phyloP scores from a whole-genome alignment of 2,888 invertebrate genomes.

The Apamea sordens region DNA sequence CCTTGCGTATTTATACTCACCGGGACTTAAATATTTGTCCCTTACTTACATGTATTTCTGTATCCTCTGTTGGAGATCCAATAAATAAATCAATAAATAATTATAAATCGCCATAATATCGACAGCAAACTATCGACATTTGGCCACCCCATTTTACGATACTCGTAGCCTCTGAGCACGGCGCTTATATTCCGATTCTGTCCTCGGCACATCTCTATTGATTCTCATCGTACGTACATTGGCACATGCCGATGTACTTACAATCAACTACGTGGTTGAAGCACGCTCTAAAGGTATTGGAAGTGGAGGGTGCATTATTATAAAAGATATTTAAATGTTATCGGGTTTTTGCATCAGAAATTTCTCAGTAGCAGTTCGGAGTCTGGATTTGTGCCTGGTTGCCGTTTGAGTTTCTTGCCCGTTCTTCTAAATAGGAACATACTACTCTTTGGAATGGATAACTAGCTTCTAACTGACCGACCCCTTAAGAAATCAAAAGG shows the following conservation, averaged over 20 bases:
- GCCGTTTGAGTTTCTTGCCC: not conserved
- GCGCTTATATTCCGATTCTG: constrained; percentile 62
- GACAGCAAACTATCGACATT: constrained; percentile 28
- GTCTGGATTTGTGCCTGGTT: not conserved
- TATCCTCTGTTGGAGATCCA: too few species aligned
- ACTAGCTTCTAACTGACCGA: not conserved
- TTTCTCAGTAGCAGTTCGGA: not conserved
- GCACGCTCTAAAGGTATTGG: constrained; percentile 9
- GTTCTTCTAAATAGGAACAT: not conserved
- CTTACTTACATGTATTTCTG: not conserved
- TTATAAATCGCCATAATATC: not conserved
- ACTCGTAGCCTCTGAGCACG: constrained; percentile 31
- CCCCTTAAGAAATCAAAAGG: too few species aligned
- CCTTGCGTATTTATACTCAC: not conserved
- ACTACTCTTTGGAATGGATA: not conserved
- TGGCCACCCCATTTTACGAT: not conserved
- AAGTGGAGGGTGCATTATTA: not conserved
- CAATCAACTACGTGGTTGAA: constrained; percentile 5
- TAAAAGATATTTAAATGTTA: not conserved
- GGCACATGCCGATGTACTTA: constrained; percentile 18
- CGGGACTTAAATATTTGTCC: not conserved
- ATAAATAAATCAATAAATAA: not conserved
- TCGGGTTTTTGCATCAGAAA: not conserved
- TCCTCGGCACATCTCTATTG: constrained; percentile 58
- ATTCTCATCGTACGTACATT: constrained; percentile 45